Base-by-base conservation (phyloP, 2,888 invertebrate species). In the Rutpela maculata region DNA sequence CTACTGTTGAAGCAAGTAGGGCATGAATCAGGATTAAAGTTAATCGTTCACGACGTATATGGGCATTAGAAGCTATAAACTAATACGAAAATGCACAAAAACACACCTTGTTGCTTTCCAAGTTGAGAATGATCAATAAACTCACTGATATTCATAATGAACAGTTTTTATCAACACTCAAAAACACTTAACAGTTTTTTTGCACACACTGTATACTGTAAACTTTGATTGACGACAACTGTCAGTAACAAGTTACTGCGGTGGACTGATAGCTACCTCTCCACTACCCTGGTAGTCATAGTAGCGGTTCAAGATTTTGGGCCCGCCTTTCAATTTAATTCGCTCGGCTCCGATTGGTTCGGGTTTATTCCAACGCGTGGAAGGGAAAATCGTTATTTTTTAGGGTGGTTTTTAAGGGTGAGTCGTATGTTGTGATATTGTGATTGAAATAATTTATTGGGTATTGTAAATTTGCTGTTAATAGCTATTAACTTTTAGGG, bases 251-350 rank as follows among this genome's bases (percentile, higher is more conserved):
- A 75, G 67, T 75, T 72, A 66, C 78, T 70, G 59, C 78, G 68
- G 76, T 74, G 66, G 72, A 78, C 78, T 78, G 78, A 75, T 78
- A 68, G 78, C 78, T 78, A 78, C 78, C 76, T 74, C 75, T 69
- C 76, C 67, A 70, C 74, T 73, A 50, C 62, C 71, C 62, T 55
- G 71, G 71, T 71, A 71, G 78, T 74, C 76, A 73, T 70, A 71
- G 78, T 78, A 78, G 78, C 78, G 26, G 62, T 71, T 50, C 62
- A 15, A 18, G 38, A 50, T 78, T 65, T 17, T 59, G 75, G 22
- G 66, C 66, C 78, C 78, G 78, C 78, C 78, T 78, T 74, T 70
- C 78, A 60, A 18, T 70, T 78, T 78, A 70, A n/a, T 60, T 50
- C 35, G 56, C 65, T 31, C 73, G 12, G 57, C 50, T 65, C 38